Conservation (phyloP, 2,888 invertebrate genomes). For the Drosophila meridionalis region DNA sequence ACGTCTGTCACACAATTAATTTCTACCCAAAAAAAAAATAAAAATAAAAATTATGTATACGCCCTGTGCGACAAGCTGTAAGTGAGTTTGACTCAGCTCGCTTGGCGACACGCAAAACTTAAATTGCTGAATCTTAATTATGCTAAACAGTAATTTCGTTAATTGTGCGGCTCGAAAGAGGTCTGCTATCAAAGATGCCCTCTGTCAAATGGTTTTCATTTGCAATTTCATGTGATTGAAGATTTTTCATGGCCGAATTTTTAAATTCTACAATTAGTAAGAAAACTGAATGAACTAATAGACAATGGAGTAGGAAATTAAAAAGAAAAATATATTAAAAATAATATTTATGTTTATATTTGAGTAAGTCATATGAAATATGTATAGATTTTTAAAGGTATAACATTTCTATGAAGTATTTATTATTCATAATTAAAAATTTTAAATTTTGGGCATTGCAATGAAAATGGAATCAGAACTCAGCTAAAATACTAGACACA, state of each 20-base stretch:
- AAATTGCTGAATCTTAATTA: conserved; percentile 41
- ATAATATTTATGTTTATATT: neutral
- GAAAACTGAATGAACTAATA: neutral
- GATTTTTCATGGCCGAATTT: neutral
- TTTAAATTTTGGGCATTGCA: no score
- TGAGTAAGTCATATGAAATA: no score
- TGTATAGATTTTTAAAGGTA: no score
- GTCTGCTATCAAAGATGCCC: conserved; percentile 18
- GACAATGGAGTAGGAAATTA: no score
- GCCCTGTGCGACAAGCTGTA: conserved; percentile 53
- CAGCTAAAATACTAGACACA: neutral
- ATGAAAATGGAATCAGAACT: no score
- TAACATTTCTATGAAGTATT: no score
- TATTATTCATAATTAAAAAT: no score
- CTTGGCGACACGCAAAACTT: conserved; percentile 49
- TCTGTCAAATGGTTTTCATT: conserved; percentile 35
- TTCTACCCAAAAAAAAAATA: conserved; percentile 26
- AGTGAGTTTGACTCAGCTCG: neutral
- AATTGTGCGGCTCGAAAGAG: conserved; percentile 29
- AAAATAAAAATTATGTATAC: conserved; percentile 61
- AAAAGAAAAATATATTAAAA: neutral
- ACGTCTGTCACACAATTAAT: conserved; percentile 56
- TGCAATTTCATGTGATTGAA: conserved; percentile 12
- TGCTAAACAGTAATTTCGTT: conserved; percentile 28
- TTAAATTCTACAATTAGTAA: neutral